Conservation (phyloP, 2,888 invertebrate genomes). For the Seladonia tumulorum region DNA sequence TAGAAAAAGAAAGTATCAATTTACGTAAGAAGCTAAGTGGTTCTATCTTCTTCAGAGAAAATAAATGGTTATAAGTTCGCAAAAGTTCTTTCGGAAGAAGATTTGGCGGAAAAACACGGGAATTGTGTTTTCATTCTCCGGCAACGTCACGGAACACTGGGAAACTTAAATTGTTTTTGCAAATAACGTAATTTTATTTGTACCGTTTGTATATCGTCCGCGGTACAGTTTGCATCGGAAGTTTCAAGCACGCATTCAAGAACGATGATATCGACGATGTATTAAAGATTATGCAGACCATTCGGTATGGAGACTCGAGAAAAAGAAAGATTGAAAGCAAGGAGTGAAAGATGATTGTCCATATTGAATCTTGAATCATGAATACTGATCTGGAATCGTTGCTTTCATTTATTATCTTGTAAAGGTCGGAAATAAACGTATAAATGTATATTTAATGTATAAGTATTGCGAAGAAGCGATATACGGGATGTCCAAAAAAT, state of each 20-base stretch:
- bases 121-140: slow-evolving; percentile 14
- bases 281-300: no score
- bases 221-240: background rate
- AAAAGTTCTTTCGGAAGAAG: slow-evolving; percentile 4
- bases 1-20: slow-evolving; percentile 25
- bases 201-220: background rate
- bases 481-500: no score
- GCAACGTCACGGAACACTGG: slow-evolving; percentile 20
- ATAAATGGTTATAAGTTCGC: slow-evolving; percentile 35
- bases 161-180: slow-evolving; percentile 38
- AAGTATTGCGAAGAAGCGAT: no score
- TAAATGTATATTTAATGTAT: no score
- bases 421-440: no score
- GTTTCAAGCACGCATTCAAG: background rate
- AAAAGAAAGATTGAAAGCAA: no score
- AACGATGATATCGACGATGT: background rate
- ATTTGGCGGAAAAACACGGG: background rate
- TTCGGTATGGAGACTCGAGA: no score
- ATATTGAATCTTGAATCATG: no score
- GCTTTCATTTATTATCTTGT: background rate
- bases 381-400: no score
- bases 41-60: background rate
- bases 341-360: background rate
- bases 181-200: slow-evolving; percentile 22
- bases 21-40: slow-evolving; percentile 11